Percentiles rank a stretch among this genome's conserved stretches.
Evolutionary conservation across 2,797 vertebrate species (phyloP).

Genomic region (Rhynchonycteris naso): DNA sequence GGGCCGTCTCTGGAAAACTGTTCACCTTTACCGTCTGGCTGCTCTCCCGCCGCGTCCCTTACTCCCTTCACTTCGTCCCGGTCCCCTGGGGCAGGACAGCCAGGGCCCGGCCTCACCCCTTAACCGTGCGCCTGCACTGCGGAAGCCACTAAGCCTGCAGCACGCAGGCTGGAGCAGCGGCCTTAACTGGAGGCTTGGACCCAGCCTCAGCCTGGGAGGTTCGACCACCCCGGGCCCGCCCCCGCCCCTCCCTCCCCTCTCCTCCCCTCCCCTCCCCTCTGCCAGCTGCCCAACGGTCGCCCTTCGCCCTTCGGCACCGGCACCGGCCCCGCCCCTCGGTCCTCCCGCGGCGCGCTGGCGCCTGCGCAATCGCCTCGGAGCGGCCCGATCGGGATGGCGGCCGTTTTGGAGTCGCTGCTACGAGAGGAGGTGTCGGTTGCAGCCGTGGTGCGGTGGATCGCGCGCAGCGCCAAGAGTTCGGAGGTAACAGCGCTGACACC

Average conservation of each 20-base stretch:
- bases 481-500: conserved; percentile 69
- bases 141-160: not conserved
- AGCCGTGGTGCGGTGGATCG: conserved; percentile 90
- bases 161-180: not conserved
- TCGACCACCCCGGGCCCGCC: not conserved
- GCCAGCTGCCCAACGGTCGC: conserved; percentile 49
- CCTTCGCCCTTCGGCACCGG: not conserved
- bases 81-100: conserved; percentile 61
- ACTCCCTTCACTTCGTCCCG: not conserved
- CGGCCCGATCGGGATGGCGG: conserved; percentile 91
- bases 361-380: conserved; percentile 72
- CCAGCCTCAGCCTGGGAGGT: not conserved
- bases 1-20: not conserved
- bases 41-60: conserved; percentile 48
- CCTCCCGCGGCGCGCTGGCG: conserved; percentile 69
- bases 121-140: not conserved
- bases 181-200: accelerated
- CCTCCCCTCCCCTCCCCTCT: not conserved
- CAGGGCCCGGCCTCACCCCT: conserved; percentile 68
- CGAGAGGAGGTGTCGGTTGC: conserved; percentile 87
- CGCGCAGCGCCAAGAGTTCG: conserved; percentile 56
- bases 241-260: not conserved
- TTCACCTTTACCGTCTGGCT: not conserved
- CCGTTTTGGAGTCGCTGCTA: conserved; percentile 95
- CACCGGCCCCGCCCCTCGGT: conserved; percentile 44